phyloP scores from a whole-genome alignment of 2,113 vertebrate species.

The Hippocampus barbouri region DNA sequence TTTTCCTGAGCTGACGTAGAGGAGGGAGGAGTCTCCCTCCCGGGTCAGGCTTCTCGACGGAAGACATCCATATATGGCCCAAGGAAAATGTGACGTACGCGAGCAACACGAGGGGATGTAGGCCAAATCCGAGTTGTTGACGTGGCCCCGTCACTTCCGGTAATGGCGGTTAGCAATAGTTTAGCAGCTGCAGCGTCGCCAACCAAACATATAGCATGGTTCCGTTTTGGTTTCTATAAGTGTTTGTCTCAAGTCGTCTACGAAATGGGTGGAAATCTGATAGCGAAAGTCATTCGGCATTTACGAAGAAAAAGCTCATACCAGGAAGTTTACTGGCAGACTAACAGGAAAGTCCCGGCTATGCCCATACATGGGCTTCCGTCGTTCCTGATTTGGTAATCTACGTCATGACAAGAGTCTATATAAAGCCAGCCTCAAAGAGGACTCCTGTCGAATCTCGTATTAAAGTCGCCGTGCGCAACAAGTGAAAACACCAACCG shows the following conservation, averaged over 20 bases:
- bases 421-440: constrained; percentile 69
- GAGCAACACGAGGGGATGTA: constrained; percentile 73
- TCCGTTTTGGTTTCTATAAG: neutral
- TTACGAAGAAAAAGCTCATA: neutral
- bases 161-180: constrained; percentile 29
- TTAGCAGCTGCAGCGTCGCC: neutral
- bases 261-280: neutral
- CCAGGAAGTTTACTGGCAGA: neutral
- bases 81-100: constrained; percentile 83
- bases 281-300: neutral
- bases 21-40: neutral
- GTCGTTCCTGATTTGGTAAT: constrained; percentile 83
- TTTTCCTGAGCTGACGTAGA: neutral
- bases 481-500: constrained; percentile 28
- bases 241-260: too few relatives aligned
- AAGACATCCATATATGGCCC: constrained; percentile 82
- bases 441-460: constrained; percentile 46
- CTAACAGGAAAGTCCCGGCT: constrained; percentile 56
- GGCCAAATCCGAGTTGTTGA: constrained; percentile 62
- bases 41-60: constrained; percentile 56
- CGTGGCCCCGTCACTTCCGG: constrained; percentile 74
- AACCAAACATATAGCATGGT: neutral
- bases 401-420: constrained; percentile 84
- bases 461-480: constrained; percentile 10
- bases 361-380: constrained; percentile 93